Conservation (phyloP, 2,797 vertebrate genomes). For the Melanotaenia maccullochi region DNA sequence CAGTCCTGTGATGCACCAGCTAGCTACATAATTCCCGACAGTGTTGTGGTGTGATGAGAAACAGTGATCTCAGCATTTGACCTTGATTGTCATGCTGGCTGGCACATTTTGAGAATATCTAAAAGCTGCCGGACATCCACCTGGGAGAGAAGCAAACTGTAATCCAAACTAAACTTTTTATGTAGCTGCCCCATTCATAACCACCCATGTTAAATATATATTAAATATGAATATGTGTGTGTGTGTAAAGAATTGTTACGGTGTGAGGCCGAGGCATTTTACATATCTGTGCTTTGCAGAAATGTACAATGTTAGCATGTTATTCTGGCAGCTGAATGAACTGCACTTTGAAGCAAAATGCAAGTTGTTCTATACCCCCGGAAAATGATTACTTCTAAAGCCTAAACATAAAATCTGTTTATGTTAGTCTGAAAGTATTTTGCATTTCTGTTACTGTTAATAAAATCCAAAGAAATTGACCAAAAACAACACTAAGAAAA, state of each 20-base stretch:
- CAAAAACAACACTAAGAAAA: constrained; percentile 2
- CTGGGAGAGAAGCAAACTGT: neutral
- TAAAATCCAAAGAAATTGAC: constrained; percentile 10
- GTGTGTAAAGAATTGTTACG: neutral
- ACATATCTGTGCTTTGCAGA: neutral
- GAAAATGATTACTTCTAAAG: neutral
- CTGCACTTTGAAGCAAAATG: neutral
- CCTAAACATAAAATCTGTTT: neutral
- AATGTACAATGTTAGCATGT: neutral
- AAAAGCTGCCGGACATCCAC: neutral
- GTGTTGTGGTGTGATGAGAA: neutral
- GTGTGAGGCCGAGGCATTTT: neutral
- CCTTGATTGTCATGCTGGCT: neutral
- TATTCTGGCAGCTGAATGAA: neutral
- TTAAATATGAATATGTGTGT: no score
- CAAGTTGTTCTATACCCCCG: neutral
- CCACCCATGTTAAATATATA: no score
- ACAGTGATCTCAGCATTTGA: neutral
- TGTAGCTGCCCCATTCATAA: neutral
- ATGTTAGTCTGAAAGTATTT: neutral
- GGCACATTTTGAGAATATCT: neutral
- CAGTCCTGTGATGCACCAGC: neutral
- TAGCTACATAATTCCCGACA: neutral
- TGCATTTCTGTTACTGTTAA: neutral
- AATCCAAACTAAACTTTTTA: neutral